These are phyloP conservation scores for Ctenomys sociabilis DNA, from an alignment of 2,113 vertebrate species.

Conservation along the genomic window DNA sequence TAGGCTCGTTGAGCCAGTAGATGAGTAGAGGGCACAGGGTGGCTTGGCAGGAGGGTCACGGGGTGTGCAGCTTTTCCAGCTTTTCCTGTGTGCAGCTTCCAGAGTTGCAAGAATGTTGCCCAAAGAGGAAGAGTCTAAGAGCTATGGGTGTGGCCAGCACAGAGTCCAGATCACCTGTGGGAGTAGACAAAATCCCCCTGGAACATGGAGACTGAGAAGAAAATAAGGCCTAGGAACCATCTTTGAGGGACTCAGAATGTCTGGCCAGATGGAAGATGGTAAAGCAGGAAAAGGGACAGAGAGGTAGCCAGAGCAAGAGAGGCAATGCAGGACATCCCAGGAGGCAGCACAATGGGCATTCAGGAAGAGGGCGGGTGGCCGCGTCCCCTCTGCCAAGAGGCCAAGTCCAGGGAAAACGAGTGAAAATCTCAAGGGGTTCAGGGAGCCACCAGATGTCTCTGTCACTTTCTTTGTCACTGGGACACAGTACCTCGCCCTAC, in stretches of 20 bases:
- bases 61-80: background rate
- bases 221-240: background rate
- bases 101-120: background rate
- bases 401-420: background rate
- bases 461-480: background rate
- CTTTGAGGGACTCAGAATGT: background rate
- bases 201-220: background rate
- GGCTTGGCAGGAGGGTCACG: background rate
- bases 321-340: background rate
- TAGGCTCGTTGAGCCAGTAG: background rate
- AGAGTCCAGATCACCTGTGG: background rate
- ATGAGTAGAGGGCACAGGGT: background rate
- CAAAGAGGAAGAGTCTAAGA: constrained; percentile 29
- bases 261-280: background rate
- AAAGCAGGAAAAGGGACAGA: background rate
- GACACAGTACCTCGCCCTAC: background rate
- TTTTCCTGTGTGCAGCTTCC: no score
- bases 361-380: background rate
- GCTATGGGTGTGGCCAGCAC: background rate
- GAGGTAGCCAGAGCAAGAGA: background rate
- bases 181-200: background rate
- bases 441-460: background rate
- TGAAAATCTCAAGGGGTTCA: background rate
- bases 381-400: background rate
- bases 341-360: background rate